Percentiles rank a stretch among this genome's conserved stretches.
Conservation (phyloP, 2,888 invertebrate genomes). For the Leucophenga maculata region DNA sequence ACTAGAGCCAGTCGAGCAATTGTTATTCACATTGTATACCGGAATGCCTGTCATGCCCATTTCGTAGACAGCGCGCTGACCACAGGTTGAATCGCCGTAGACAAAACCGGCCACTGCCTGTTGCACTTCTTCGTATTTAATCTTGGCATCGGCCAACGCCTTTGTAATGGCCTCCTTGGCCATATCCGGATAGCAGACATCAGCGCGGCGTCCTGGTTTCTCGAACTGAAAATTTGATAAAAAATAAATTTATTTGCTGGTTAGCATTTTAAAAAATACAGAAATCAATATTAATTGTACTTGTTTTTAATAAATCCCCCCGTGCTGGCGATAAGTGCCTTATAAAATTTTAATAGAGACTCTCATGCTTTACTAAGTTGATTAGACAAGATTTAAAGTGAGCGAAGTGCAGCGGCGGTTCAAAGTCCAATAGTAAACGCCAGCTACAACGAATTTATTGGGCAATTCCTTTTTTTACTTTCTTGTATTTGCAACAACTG, state of each 20-base stretch:
- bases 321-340: too few relatives aligned
- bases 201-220: conserved; percentile 87
- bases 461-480: conserved; percentile 15
- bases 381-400: conserved; percentile 27
- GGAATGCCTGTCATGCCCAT: conserved; percentile 97
- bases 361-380: not conserved
- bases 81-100: conserved; percentile 95
- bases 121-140: conserved; percentile 84
- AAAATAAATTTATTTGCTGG: not conserved
- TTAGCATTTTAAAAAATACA: not conserved
- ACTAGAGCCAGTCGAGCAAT: conserved; percentile 96
- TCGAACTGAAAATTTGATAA: conserved; percentile 80
- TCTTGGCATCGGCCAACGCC: conserved; percentile 87
- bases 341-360: not conserved
- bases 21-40: conserved; percentile 98
- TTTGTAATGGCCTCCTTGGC: conserved; percentile 93
- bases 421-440: conserved; percentile 47
- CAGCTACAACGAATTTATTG: not conserved
- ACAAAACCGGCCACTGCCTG: conserved; percentile 95
- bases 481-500: conserved; percentile 29
- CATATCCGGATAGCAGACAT: conserved; percentile 95
- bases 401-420: conserved; percentile 50
- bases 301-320: too few relatives aligned
- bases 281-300: not conserved
- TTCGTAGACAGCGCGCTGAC: conserved; percentile 95